phyloP scores from a whole-genome alignment of 2,888 invertebrate genomes.

The Archaeoteleia sp. region DNA sequence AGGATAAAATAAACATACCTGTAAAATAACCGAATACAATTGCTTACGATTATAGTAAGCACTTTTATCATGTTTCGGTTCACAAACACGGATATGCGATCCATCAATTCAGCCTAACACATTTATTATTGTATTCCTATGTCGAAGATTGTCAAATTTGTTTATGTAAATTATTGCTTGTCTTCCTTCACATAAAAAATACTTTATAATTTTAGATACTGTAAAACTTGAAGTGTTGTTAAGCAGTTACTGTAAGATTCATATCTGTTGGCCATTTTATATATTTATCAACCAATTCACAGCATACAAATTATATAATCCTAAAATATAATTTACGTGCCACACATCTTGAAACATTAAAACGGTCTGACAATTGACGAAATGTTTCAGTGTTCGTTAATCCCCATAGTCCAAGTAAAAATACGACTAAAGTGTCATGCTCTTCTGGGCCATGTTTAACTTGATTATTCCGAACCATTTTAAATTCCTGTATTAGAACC shows the following conservation, averaged over 20 bases:
- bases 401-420: conserved; percentile 17
- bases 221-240: no score
- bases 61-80: conserved; percentile 9
- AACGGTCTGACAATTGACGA: conserved; percentile 13
- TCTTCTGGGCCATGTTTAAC: no score
- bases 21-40: conserved; percentile 21
- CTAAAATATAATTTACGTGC: background rate
- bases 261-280: conserved; percentile 14
- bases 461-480: no score
- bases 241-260: no score
- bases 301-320: conserved; percentile 3
- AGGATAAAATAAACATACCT: conserved; percentile 17
- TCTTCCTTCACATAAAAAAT: no score
- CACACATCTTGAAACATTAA: conserved; percentile 9
- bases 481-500: no score
- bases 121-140: conserved; percentile 1
- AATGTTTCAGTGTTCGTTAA: conserved; percentile 15
- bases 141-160: background rate
- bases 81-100: conserved; percentile 16
- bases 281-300: conserved; percentile 7
- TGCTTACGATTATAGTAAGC: conserved; percentile 22
- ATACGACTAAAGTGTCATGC: no score
- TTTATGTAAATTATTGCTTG: no score
- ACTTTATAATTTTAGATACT: no score
- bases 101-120: conserved; percentile 31